phyloP scores from a whole-genome alignment of 2,888 invertebrate genomes.

The Cenopis cana region DNA sequence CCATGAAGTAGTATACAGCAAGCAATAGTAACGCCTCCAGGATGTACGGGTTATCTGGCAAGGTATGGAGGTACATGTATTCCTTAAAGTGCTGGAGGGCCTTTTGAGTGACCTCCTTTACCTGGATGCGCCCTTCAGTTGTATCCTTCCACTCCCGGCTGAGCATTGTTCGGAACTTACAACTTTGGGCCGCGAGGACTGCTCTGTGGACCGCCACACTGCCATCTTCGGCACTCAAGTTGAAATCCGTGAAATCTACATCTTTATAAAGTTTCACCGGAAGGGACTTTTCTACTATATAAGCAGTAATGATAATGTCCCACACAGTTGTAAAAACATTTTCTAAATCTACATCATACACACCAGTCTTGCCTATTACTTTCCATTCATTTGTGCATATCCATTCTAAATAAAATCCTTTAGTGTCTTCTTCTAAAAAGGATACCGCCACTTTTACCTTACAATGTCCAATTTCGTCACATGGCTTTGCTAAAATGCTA shows the following conservation, averaged over 20 bases:
- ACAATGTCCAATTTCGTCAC: no score
- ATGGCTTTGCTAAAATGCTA: no score
- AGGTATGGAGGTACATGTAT: conserved; percentile 60
- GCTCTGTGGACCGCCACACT: conserved; percentile 61
- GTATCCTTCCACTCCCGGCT: conserved; percentile 62
- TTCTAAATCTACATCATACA: no score
- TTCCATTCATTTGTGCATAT: no score
- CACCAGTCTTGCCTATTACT: no score
- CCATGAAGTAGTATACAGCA: conserved; percentile 63
- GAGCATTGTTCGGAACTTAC: conserved; percentile 62
- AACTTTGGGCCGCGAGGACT: conserved; percentile 62
- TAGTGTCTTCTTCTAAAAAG: no score
- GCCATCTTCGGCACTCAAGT: conserved; percentile 62
- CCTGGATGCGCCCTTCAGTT: conserved; percentile 55
- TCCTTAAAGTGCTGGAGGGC: conserved; percentile 61
- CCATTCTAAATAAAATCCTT: no score
- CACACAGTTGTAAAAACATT: no score
- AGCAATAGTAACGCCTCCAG: conserved; percentile 61
- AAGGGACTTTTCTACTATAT: no score
- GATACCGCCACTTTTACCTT: no score
- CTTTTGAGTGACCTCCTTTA: conserved; percentile 56
- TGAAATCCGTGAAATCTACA: conserved; percentile 63
- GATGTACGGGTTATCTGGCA: conserved; percentile 57
- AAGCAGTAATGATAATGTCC: no score
- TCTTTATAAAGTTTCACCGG: conserved; percentile 54